Evolutionary conservation across 2,888 invertebrate genomes (phyloP).

Genomic region (Pheosia gnoma): DNA sequence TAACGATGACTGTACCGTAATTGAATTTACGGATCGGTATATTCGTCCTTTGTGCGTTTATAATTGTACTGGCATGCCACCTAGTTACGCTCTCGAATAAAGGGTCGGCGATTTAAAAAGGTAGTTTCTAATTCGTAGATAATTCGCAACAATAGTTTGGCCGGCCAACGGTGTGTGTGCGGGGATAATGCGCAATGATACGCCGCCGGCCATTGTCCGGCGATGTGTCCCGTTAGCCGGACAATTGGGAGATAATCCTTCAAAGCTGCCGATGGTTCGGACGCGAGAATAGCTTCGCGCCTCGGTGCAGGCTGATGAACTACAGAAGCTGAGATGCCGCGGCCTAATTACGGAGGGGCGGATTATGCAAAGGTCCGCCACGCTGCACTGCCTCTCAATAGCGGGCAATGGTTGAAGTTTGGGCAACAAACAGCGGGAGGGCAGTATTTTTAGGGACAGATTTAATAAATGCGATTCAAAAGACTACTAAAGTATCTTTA

Average conservation of each 20-base stretch:
- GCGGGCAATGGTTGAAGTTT: slow-evolving; percentile 47
- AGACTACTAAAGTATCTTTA: slow-evolving; percentile 25
- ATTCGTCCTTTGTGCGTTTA: slow-evolving; percentile 36
- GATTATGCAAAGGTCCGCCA: slow-evolving; percentile 72
- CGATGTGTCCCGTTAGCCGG: slow-evolving; percentile 67
- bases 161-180: slow-evolving; percentile 60
- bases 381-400: slow-evolving; percentile 64
- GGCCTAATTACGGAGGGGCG: slow-evolving; percentile 66
- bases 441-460: slow-evolving; percentile 37
- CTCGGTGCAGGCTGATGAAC: slow-evolving; percentile 74
- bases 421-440: slow-evolving; percentile 77
- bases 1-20: slow-evolving; percentile 34
- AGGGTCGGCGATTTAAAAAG: slow-evolving; percentile 62
- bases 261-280: slow-evolving; percentile 73
- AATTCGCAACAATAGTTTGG: slow-evolving; percentile 73
- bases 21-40: slow-evolving; percentile 26
- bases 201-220: slow-evolving; percentile 65
- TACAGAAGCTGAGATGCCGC: slow-evolving; percentile 63
- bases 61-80: slow-evolving; percentile 69
- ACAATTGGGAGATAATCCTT: slow-evolving; percentile 77
- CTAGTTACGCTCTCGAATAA: slow-evolving; percentile 76
- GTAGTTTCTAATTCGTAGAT: slow-evolving; percentile 76
- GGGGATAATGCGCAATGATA: slow-evolving; percentile 80
- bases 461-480: slow-evolving; percentile 49
- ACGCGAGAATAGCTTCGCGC: slow-evolving; percentile 77